phyloP scores from a whole-genome alignment of 2,797 vertebrate genomes.

The Syncerus caffer region DNA sequence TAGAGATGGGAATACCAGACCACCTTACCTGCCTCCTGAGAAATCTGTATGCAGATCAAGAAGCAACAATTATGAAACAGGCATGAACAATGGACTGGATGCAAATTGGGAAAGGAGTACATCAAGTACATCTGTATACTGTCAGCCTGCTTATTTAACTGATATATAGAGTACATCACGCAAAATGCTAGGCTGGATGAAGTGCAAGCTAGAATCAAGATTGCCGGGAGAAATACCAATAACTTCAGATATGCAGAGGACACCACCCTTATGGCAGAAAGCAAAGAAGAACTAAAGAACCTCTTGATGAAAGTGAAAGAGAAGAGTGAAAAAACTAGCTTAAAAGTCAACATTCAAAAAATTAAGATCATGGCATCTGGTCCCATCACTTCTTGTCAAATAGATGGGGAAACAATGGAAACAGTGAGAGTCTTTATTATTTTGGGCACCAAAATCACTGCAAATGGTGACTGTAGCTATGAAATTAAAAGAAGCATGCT shows the following conservation, averaged over 20 bases:
- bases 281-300: not conserved
- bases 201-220: not conserved
- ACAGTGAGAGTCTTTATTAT: not conserved
- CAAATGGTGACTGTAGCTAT: not conserved
- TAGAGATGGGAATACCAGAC: not conserved
- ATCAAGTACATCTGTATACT: not conserved
- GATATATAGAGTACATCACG: not conserved
- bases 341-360: not conserved
- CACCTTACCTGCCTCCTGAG: not conserved
- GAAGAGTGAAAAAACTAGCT: not conserved
- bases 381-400: not conserved
- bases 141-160: not conserved
- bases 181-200: not conserved
- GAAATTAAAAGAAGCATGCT: not conserved
- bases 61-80: not conserved
- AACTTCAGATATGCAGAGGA: not conserved
- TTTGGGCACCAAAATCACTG: not conserved
- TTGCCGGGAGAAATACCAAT: fast-evolving
- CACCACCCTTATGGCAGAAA: not conserved
- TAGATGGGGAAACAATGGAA: not conserved
- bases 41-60: not conserved
- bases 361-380: fast-evolving
- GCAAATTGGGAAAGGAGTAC: not conserved
- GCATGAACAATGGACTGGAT: not conserved
- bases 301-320: not conserved